Conservation (phyloP, 1,140 invertebrate species). For the Aphidius ervi region DNA sequence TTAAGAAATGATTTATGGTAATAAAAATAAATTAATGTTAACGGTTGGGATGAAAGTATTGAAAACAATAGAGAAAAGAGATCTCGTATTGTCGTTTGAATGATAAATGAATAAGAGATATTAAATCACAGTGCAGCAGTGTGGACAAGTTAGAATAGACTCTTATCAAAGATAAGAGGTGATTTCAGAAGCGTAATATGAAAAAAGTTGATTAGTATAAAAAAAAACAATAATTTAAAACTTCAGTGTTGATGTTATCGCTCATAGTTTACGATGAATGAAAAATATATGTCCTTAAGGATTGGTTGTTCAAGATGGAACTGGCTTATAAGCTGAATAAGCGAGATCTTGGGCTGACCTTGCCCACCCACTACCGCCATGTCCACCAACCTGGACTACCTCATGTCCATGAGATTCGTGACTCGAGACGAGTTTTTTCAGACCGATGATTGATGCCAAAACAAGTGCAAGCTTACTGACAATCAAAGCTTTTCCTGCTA, state of each 20-base stretch:
- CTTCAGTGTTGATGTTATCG: conserved; percentile 8
- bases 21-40: conserved; percentile 1
- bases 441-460: conserved; percentile 74
- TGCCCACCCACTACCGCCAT: conserved; percentile 54
- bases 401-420: conserved; percentile 61
- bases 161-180: neutral
- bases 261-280: neutral
- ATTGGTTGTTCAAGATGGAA: conserved; percentile 33
- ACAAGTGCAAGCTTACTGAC: conserved; percentile 78
- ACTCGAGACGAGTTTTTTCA: conserved; percentile 73
- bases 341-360: conserved; percentile 46
- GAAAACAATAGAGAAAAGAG: neutral
- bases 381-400: conserved; percentile 65
- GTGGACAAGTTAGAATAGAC: conserved; percentile 22
- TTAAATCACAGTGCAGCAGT: conserved; percentile 30
- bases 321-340: conserved; percentile 49
- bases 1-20: neutral
- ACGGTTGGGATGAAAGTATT: neutral
- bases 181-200: neutral
- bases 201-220: conserved; percentile 20
- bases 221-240: conserved; percentile 20
- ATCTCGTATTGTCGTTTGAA: too few species aligned
- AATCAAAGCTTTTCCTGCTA: conserved; percentile 79
- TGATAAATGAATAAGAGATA: conserved; percentile 8
- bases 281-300: too few species aligned